Evolutionary conservation across 2,797 vertebrate species (phyloP), one percentile per base, ranked within the genome.

Genomic region (Oryzias sinensis): DNA sequence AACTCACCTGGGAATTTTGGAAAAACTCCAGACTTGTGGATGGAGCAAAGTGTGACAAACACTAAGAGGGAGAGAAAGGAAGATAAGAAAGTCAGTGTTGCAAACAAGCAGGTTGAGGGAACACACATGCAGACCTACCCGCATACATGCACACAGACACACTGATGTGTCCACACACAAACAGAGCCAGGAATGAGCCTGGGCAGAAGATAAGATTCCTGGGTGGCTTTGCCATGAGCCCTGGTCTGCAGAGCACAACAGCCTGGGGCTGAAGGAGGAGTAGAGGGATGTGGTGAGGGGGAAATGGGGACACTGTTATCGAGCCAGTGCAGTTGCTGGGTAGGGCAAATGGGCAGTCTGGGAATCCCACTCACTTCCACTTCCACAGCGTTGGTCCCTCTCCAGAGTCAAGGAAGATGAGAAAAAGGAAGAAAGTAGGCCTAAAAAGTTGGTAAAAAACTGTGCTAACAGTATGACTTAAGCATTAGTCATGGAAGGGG

Each of bases 181-280:
- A 50, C 72, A 72, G 71, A 55, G 65, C 72, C 76, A 79, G 72
- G 73, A 84, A 79, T 79, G 73, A 85, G 88, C 77, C 90, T 91
- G 91, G 85, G 72, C 72, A 76, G 77, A 74, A 91, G 92, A 93
- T 93, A 93, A 91, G 89, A 91, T 91, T 92, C 91, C 90, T 91
- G 88, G 83, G 90, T 91, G 90, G 87, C 83, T 90, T 85, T 85
- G 79, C 84, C 65, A 70, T 81, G 77, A 87, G 88, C 79, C 81
- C 45, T 60, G 81, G 86, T 86, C 84, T 82, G 80, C 73, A 81
- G 74, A 80, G 75, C 82, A 79, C 84, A 78, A 78, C 77, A 72
- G 79, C 84, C 81, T 65, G 68, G 83, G 86, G 87, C 82, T 80
- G 57, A 70, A 58, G 85, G 84, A 81, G 72, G 79, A 69, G 75